Base-by-base conservation (phyloP, 2,888 invertebrate species). In the Tetragnatha montana region DNA sequence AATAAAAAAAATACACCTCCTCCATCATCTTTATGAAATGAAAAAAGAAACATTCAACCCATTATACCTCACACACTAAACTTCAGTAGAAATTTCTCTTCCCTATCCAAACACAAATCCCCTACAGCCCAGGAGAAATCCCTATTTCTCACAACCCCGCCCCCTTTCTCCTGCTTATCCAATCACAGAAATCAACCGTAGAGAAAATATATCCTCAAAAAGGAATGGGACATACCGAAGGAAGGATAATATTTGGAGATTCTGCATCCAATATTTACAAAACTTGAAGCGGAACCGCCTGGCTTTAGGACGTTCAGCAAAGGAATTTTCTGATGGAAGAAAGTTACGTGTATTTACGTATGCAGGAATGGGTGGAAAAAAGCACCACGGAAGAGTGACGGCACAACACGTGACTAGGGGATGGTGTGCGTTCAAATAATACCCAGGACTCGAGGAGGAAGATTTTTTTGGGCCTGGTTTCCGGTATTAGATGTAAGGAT, bases 231-330 rank as follows among this genome's bases (percentile, higher is more conserved):
- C 14, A 47, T 12, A 49, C 47, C 60, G 17, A 12, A n/a, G 78
- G 78, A 21, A 78, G n/a, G 51, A 78, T 51, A 78, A 78, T 78
- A 78, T 78, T 78, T 78, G 71, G 50, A 81, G 71, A 81, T 71
- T 50, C 81, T 71, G 71, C 81, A 81, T 81, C 21, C 47, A 81
- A 81, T 81, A 81, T 71, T 71, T 81, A 80, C 80, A 69, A 19
- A 71, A 81, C 71, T 71, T 17, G 49, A 81, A 49, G 71, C 50
- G 71, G 71, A 76, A 35, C 35, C 35, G 35, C 35, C 35, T 35
- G 35, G 35, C 35, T 35, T 35, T 35, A 35, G 35, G 35, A 35
- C 4, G 35, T 35, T 0, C 51, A 21, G 78, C 19, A 21, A 22
- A 60, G 35, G 60, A 60, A 78, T 60, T 78, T 76, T 78, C 21